Base-by-base conservation (phyloP, 2,888 invertebrate genomes). In the Dastarcus helophoroides region DNA sequence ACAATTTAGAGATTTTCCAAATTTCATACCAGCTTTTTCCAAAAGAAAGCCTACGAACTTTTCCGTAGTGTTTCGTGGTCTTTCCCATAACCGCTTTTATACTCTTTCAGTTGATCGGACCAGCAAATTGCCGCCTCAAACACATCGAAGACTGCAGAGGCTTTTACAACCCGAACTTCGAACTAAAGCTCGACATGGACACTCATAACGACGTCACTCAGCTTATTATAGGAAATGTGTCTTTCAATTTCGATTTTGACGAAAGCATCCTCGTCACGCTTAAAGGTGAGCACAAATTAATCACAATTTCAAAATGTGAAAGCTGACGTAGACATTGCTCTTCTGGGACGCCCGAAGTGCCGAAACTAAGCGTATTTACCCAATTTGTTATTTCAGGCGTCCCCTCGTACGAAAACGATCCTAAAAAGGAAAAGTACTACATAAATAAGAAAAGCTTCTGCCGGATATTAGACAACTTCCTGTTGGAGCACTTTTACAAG, bases 391-490 rank as follows among this genome's bases (percentile, higher is more conserved):
- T 19, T 19, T 6, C n/a, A 19, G 19, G 19, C 7, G 7, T 19
- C 9, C 5, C 5, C 12, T 10, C 11, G 4, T 12, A 16, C 15
- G 13, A 14, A n/a, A 22, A 12, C 11, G 22, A 26, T 15, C 10
- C 32, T 10, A 14, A 26, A 14, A 28, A 14, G 15, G 22, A 32
- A 32, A 32, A 21, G 23, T 7, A 6, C 7, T 22, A 15, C 10
- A 33, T 33, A 28, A 33, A 33, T 19, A 33, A 33, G 15, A 28
- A 29, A 26, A 23, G 29, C 24, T 17, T 33, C 28, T 29, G 33
- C 21, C 12, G 27, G 25, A 33, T 33, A 29, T 29, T 33, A 24
- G 33, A 33, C 33, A 28, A 33, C 29, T 33, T 29, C 33, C 15
- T 24, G 24, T 24, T 26, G 25, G 11, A 33, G 19, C 33, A 28